Conservation (phyloP, 1,140 invertebrate species). For the Ceratosolen fusciceps region DNA sequence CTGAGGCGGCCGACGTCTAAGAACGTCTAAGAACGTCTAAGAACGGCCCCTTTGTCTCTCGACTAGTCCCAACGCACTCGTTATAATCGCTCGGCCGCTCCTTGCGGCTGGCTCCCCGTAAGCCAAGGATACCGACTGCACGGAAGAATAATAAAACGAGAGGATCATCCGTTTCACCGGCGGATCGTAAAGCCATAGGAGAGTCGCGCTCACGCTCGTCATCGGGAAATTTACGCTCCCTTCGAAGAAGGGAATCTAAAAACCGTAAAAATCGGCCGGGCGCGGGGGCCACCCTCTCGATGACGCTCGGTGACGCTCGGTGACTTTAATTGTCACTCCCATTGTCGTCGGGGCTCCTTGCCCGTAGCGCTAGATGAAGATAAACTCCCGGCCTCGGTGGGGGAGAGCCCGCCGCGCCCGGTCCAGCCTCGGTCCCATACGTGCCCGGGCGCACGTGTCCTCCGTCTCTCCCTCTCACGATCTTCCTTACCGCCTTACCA, state of each 20-base stretch:
- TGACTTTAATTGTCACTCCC: conserved; percentile 34
- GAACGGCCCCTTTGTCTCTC: conserved; percentile 9
- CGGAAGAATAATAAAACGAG: neutral
- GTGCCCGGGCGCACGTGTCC: too few species aligned
- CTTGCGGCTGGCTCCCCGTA: neutral
- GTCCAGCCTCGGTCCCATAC: too few species aligned
- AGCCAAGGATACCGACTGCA: neutral
- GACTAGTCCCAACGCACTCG: neutral
- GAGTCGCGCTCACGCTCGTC: neutral
- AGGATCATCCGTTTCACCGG: conserved; percentile 1
- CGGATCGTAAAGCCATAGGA: neutral
- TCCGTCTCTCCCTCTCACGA: too few species aligned
- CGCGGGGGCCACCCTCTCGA: conserved; percentile 3
- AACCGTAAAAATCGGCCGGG: conserved; percentile 27
- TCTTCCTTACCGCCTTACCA: too few species aligned
- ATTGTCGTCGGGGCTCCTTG: conserved; percentile 20
- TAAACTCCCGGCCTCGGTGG: conserved; percentile 9
- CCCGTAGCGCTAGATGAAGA: conserved; percentile 33
- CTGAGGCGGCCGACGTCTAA: neutral
- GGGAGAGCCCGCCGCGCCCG: too few species aligned
- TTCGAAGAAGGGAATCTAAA: conserved; percentile 39
- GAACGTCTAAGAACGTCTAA: too few species aligned
- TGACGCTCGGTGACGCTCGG: conserved; percentile 20
- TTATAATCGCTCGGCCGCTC: neutral
- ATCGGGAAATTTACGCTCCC: conserved; percentile 31